Base-by-base conservation (phyloP, 2,888 invertebrate genomes). In the Graphium colonna region DNA sequence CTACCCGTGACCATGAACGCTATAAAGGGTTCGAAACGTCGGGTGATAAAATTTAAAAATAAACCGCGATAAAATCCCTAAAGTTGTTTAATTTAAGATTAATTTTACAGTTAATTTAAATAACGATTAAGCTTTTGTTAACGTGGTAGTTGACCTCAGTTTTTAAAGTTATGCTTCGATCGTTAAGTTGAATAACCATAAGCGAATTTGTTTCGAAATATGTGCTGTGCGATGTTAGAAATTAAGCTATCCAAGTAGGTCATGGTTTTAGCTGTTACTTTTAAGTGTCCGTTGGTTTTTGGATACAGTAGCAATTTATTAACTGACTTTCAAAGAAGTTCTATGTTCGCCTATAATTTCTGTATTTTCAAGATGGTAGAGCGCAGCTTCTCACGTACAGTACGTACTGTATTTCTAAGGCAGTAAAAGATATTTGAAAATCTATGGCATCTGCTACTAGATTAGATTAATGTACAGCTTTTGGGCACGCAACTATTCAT, bases 131-230 rank as follows among this genome's bases (percentile, higher is more conserved):
- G 5, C 8, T 26, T 41, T 16, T 16, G 10, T 21, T 12, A 18
- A 18, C 42, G 21, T 36, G 4, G 5, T 28, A 43, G 21, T 15
- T 43, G 43, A 43, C 50, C 50, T 50, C 26, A 42, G 13, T 36
- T 15, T 7, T 43, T 16, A 28, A 16, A 8, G 15, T 16, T 13
- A 13, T 15, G 31, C 15, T 44, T 16, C 44, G 31, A 16, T 13
- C n/a, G 36, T 36, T 36, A 12, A 33, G 12, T 12, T 12, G n/a
- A 36, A 36, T 36, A 36, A 36, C 36, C 36, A 36, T 36, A 36
- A 36, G 36, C n/a, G 12, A 36, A 36, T 36, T 36, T n/a, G 36
- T 36, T 36, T 36, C 36, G 36, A 36, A 36, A 36, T 12, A 36
- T 12, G 36, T 33, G 33, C 3, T 31, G 10, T 31, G 31, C 12